A percentile compares a stretch with the other conserved stretches of the same genome.
Conservation (phyloP, 2,113 vertebrate genomes). For the Protobothrops mucrosquamatus region DNA sequence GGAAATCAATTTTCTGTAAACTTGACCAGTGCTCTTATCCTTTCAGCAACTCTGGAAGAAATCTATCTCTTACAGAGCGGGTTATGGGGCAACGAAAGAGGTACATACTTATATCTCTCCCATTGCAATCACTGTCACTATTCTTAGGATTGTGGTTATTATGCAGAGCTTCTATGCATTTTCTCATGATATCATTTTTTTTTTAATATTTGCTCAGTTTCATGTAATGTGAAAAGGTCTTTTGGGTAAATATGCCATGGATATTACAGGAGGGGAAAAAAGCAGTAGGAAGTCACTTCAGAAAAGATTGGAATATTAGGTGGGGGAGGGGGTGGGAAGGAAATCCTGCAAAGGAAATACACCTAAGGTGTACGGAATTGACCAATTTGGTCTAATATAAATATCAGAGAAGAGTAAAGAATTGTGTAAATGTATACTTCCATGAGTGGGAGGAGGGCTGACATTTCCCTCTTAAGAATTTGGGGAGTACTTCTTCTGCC, state of each 20-base stretch:
- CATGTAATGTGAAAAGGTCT: background rate
- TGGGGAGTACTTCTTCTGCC: background rate
- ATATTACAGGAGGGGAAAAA: background rate
- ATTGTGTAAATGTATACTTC: background rate
- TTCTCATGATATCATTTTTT: background rate
- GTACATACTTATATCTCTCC: slow-evolving; percentile 21
- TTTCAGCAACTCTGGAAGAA: slow-evolving; percentile 35
- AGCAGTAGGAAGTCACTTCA: background rate
- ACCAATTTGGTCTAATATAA: background rate
- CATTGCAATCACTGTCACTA: slow-evolving; percentile 23
- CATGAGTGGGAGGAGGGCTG: background rate
- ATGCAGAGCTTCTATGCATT: background rate
- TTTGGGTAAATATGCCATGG: background rate
- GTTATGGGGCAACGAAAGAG: slow-evolving; percentile 23
- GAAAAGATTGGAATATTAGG: background rate
- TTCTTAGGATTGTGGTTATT: slow-evolving; percentile 15
- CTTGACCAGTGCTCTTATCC: slow-evolving; percentile 28
- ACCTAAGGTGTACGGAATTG: background rate
- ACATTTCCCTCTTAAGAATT: background rate
- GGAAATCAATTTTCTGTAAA: slow-evolving; percentile 31
- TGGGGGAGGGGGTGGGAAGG: background rate
- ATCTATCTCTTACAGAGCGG: slow-evolving; percentile 25
- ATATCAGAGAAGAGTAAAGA: background rate
- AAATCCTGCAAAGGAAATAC: background rate
- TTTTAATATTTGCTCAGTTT: slow-evolving; percentile 2